Evolutionary conservation across 2,113 vertebrate genomes (phyloP).

Genomic region (Pundamilia nyererei): DNA sequence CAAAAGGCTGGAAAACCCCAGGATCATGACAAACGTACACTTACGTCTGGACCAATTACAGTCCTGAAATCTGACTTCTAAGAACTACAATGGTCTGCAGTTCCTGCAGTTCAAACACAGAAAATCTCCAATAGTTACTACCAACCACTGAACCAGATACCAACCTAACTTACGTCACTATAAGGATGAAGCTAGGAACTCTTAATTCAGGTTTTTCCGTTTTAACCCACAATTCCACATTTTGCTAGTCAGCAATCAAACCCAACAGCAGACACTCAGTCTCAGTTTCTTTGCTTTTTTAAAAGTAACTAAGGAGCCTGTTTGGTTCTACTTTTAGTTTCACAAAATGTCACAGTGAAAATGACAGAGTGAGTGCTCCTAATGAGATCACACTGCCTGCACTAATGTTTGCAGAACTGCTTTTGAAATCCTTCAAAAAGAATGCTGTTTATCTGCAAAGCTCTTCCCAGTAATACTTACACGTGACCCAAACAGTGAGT

Average conservation of each 20-base stretch:
- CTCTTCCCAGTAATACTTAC: neutral
- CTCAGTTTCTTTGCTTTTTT: neutral
- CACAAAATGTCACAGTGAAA: neutral
- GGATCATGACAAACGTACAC: neutral
- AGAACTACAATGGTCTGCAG: neutral
- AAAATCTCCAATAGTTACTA: neutral
- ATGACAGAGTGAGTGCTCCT: neutral
- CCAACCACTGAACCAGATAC: neutral
- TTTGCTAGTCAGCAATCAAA: neutral
- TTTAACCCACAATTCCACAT: constrained; percentile 15
- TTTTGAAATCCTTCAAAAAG: neutral
- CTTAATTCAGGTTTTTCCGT: neutral
- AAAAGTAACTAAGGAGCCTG: neutral
- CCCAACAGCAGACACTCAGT: neutral
- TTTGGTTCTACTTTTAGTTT: neutral
- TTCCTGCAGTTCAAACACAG: neutral
- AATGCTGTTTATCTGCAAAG: neutral
- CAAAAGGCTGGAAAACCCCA: neutral
- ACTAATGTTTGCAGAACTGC: neutral
- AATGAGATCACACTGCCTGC: neutral
- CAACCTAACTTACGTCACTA: constrained; percentile 2
- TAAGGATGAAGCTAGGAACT: constrained; percentile 17
- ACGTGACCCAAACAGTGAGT: neutral
- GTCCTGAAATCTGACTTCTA: neutral
- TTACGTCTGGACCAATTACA: neutral